phyloP scores from a whole-genome alignment of 2,888 invertebrate species.

The Dermolepida albohirtum region DNA sequence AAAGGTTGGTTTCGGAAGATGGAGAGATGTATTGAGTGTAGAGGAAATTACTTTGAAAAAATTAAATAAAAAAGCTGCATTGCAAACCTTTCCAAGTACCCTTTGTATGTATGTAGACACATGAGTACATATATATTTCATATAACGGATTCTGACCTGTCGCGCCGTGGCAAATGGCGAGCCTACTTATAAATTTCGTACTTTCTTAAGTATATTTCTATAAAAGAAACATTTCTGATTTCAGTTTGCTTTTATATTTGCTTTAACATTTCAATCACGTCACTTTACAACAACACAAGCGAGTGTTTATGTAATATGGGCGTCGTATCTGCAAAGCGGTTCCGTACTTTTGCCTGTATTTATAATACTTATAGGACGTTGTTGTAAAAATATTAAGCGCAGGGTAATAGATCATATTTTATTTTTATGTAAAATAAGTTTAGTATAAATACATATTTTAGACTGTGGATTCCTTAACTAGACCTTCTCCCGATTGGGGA shows the following conservation, averaged over 20 bases:
- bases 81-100: no score
- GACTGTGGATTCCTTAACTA: slow-evolving; percentile 13
- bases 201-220: no score
- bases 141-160: no score
- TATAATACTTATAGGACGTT: slow-evolving; percentile 11
- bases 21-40: no score
- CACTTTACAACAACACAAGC: not conserved
- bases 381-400: slow-evolving; percentile 16
- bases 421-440: not conserved
- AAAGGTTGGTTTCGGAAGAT: no score
- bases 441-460: not conserved
- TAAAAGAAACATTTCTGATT: not conserved
- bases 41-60: no score
- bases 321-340: slow-evolving; percentile 9
- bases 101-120: no score
- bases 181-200: no score
- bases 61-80: no score
- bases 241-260: slow-evolving; percentile 28
- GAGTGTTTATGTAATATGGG: not conserved
- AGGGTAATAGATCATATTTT: not conserved
- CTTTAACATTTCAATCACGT: slow-evolving; percentile 17
- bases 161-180: no score
- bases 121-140: no score
- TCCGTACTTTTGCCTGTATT: slow-evolving; percentile 14
- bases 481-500: slow-evolving; percentile 17